Conservation (phyloP, 2,113 vertebrate species). For the Hemichromis elongatus region DNA sequence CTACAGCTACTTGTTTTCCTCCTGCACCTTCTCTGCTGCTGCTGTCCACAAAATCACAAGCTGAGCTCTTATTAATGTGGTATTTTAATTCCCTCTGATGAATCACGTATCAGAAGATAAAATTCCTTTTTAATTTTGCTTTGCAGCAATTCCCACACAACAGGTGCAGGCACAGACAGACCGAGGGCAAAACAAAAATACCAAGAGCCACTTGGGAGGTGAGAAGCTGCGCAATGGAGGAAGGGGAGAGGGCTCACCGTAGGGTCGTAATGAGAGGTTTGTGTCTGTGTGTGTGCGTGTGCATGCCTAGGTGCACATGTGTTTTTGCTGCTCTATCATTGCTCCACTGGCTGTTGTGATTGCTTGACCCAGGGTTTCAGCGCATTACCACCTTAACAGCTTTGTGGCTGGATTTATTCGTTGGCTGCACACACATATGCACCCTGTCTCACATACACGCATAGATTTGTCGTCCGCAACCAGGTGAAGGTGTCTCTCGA, state of each 20-base stretch:
- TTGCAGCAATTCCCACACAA: conserved; percentile 19
- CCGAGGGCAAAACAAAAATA: conserved; percentile 38
- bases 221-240: background rate
- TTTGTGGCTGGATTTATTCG: conserved; percentile 33
- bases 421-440: background rate
- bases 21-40: background rate
- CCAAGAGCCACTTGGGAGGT: conserved; percentile 19
- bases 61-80: background rate
- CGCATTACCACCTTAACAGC: conserved; percentile 37
- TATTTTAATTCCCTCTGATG: background rate
- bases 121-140: conserved; percentile 38
- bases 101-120: conserved; percentile 14
- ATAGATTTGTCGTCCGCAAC: background rate
- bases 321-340: conserved; percentile 11
- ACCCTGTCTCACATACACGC: background rate
- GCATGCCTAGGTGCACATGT: background rate
- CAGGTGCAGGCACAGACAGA: background rate
- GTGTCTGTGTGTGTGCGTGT: background rate
- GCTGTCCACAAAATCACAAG: background rate
- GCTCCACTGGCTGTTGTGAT: conserved; percentile 37
- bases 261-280: background rate
- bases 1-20: no score
- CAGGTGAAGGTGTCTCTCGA: background rate
- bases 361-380: conserved; percentile 45
- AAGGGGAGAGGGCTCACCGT: background rate